Percentiles rank a stretch among this genome's conserved stretches.
These are phyloP conservation scores for Tachina fera DNA, from an alignment of 2,888 invertebrate species.

Conservation along the genomic window DNA sequence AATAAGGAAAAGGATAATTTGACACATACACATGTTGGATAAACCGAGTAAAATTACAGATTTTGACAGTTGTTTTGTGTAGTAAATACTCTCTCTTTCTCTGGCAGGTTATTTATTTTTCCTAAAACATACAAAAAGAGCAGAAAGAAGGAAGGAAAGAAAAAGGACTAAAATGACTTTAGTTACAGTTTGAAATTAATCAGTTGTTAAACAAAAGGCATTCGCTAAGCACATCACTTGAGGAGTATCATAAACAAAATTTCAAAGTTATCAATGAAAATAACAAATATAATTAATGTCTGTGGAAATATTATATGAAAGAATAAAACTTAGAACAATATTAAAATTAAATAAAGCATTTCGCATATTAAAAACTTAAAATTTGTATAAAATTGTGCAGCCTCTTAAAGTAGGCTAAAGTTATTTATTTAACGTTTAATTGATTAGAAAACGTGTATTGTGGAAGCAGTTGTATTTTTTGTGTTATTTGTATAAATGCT, in stretches of 20 bases:
- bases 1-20: conserved; percentile 20
- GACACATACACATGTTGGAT: conserved; percentile 40
- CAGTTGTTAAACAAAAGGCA: conserved; percentile 70
- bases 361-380: background rate
- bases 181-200: conserved; percentile 43
- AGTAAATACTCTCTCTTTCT: conserved; percentile 11
- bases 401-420: conserved; percentile 32
- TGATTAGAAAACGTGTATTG: conserved; percentile 12
- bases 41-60: background rate
- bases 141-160: background rate
- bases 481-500: conserved; percentile 23
- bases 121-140: background rate
- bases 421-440: conserved; percentile 12
- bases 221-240: conserved; percentile 52
- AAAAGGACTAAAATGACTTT: conserved; percentile 50
- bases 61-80: conserved; percentile 38
- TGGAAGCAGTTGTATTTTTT: conserved; percentile 8
- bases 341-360: background rate
- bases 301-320: conserved; percentile 15
- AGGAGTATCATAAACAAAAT: conserved; percentile 10
- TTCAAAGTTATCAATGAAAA: conserved; percentile 19
- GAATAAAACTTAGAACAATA: background rate
- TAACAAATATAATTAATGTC: conserved; percentile 38
- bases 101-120: background rate
- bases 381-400: background rate